Percentiles rank a stretch among this genome's conserved stretches.
phyloP scores from a whole-genome alignment of 2,888 invertebrate species.

The Apamea epomidion region DNA sequence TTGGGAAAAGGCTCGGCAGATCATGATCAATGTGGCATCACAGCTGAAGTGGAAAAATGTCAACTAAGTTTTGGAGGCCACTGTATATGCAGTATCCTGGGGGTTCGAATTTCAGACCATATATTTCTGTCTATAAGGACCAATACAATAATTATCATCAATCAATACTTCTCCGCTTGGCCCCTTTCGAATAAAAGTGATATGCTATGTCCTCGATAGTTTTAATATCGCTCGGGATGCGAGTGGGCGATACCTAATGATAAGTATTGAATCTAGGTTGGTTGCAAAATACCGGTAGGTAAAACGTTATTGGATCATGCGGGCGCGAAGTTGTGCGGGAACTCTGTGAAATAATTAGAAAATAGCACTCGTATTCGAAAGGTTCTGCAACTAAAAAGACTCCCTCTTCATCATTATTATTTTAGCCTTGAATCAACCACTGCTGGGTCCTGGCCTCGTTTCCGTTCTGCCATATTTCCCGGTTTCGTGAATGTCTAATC shows the following conservation, averaged over 20 bases:
- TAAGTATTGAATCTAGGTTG: constrained; percentile 41
- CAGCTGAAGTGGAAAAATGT: too few relatives aligned
- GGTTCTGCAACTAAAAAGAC: background rate
- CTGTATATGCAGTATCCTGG: background rate
- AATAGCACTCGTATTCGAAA: background rate
- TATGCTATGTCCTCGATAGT: constrained; percentile 1
- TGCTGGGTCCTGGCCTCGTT: background rate
- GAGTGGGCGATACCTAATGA: constrained; percentile 22
- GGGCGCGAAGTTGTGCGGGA: background rate
- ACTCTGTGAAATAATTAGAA: background rate
- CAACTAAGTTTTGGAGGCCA: too few relatives aligned
- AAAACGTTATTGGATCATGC: constrained; percentile 1
- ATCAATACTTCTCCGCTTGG: background rate
- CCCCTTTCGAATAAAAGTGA: background rate
- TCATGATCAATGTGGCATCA: too few relatives aligned
- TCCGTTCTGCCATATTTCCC: background rate
- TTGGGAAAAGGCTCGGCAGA: too few relatives aligned
- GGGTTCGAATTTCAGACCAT: background rate
- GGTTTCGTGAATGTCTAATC: background rate
- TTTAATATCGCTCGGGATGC: constrained; percentile 23
- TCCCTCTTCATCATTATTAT: background rate
- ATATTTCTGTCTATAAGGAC: background rate
- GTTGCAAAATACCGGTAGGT: constrained; percentile 29
- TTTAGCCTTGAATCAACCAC: background rate
- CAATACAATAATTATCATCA: too few relatives aligned